phyloP scores from a whole-genome alignment of 2,797 vertebrate species.

The Hippopotamyrus pictus region DNA sequence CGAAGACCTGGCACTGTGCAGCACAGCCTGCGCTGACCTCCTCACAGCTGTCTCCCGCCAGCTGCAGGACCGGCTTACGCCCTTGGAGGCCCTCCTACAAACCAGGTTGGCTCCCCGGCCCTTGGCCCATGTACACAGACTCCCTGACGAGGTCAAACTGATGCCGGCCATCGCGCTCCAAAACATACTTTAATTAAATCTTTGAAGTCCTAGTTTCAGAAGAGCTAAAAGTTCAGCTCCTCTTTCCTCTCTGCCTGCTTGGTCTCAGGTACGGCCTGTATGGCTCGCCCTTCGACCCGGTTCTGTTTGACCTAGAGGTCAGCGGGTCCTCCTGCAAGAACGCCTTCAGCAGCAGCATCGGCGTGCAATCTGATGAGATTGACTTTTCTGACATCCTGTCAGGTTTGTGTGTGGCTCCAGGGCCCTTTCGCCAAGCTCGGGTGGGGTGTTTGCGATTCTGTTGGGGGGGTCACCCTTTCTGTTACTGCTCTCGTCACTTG shows the following conservation, averaged over 20 bases:
- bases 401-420: constrained; percentile 56
- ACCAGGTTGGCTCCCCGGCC: constrained; percentile 68
- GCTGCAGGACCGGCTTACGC: constrained; percentile 90
- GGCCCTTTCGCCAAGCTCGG: not conserved
- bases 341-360: constrained; percentile 85
- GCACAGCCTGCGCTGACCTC: constrained; percentile 85
- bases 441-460: not conserved
- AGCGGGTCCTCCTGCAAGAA: constrained; percentile 96
- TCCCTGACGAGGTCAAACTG: not conserved
- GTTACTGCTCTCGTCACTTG: not conserved
- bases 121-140: not conserved
- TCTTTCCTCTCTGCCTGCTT: not conserved
- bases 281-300: constrained; percentile 96
- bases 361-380: constrained; percentile 95
- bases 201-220: not conserved
- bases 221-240: not conserved
- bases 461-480: not conserved
- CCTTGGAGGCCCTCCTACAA: constrained; percentile 90
- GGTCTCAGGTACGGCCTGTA: constrained; percentile 86
- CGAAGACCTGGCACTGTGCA: constrained; percentile 90
- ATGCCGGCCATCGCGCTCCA: not conserved
- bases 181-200: not conserved
- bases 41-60: constrained; percentile 89
- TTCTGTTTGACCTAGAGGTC: constrained; percentile 97
- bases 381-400: constrained; percentile 96